Percentiles rank a stretch among this genome's conserved stretches.
These are phyloP conservation scores for Turdus rufiventris DNA, from an alignment of 2,113 vertebrate species.

Conservation along the genomic window DNA sequence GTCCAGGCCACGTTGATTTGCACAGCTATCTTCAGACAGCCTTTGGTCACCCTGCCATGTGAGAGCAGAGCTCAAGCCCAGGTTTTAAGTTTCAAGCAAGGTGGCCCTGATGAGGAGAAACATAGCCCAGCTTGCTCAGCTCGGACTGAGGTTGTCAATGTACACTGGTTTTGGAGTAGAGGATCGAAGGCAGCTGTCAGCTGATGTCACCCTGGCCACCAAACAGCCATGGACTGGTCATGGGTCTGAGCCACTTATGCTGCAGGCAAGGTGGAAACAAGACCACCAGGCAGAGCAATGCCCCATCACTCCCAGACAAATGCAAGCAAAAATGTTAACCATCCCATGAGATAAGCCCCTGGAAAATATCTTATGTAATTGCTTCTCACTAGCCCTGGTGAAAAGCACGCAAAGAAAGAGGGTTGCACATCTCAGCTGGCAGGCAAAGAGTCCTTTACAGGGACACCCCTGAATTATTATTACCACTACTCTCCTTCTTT, in stretches of 20 bases:
- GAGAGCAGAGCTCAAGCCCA: not conserved
- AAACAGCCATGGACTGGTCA: not conserved
- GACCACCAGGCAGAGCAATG: not conserved
- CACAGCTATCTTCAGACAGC: not conserved
- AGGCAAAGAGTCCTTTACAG: not conserved
- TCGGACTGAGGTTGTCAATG: not conserved
- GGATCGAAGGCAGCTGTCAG: not conserved
- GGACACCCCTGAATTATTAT: not conserved
- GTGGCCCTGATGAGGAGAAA: not conserved
- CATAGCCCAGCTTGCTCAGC: not conserved
- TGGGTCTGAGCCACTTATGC: not conserved
- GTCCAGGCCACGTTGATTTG: not conserved
- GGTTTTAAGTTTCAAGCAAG: not conserved
- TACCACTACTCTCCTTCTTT: not conserved
- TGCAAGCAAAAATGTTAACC: not conserved
- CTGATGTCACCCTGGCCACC: accelerated
- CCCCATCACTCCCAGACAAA: not conserved
- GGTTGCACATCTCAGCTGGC: not conserved
- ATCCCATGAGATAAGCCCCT: not conserved
- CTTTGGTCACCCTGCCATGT: not conserved
- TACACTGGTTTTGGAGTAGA: not conserved
- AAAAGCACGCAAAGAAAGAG: not conserved
- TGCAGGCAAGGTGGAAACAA: not conserved
- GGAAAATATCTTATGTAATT: not conserved
- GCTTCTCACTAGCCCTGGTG: not conserved